These are phyloP conservation scores for Pelmatolapia mariae DNA, from an alignment of 2,113 vertebrate species.

Conservation along the genomic window DNA sequence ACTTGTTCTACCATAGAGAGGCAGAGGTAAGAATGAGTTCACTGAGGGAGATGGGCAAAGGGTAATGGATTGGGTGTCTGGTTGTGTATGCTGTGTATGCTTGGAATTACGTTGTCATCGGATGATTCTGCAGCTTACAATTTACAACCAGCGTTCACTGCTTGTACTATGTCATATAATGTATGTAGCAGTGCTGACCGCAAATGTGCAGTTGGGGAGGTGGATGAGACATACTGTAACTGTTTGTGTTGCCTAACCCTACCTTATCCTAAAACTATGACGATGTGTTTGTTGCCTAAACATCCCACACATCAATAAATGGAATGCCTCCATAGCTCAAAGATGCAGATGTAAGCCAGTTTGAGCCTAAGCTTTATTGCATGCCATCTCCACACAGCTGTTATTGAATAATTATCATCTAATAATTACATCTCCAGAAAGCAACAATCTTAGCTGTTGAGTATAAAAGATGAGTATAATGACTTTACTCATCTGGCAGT, in stretches of 20 bases:
- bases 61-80: constrained; percentile 23
- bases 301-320: background rate
- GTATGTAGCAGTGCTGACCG: fast-evolving
- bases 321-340: background rate
- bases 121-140: background rate
- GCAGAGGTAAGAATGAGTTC: constrained; percentile 29
- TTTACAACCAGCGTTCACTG: background rate
- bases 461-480: background rate
- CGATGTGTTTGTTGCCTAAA: background rate
- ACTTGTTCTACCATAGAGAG: constrained; percentile 24
- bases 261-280: background rate
- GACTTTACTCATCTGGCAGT: background rate
- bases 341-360: background rate
- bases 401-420: background rate
- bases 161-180: background rate
- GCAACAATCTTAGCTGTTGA: background rate
- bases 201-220: background rate
- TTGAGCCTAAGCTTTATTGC: background rate
- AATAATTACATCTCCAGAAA: background rate
- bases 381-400: background rate
- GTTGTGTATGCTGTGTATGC: background rate
- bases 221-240: background rate
- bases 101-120: background rate
- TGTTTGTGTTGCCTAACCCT: background rate
- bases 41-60: background rate